Conservation (phyloP, 2,888 invertebrate species). For the Germaria angustata region DNA sequence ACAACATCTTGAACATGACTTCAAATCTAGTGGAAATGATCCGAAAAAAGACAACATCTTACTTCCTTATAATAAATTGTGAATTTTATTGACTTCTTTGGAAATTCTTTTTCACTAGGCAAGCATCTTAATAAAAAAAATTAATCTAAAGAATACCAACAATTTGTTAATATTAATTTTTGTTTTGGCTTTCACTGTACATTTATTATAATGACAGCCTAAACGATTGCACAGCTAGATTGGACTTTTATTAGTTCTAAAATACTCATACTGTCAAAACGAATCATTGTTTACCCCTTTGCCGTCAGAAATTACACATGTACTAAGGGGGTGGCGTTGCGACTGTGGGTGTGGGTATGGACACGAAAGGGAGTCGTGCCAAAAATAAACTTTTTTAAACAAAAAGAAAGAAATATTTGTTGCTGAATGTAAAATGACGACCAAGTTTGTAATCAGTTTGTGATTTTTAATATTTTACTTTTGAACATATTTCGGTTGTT, state of each 20-base stretch:
- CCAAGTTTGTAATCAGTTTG: constrained; percentile 60
- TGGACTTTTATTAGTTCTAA: constrained; percentile 63
- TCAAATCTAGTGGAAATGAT: too few species aligned
- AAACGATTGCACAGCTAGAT: constrained; percentile 54
- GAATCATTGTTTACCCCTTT: constrained; percentile 35
- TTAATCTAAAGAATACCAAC: too few species aligned
- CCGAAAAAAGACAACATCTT: too few species aligned
- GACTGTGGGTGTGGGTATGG: neutral
- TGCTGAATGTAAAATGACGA: constrained; percentile 36
- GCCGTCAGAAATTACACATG: neutral
- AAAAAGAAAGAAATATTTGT: constrained; percentile 23
- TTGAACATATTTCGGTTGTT: constrained; percentile 12
- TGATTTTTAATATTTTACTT: constrained; percentile 59
- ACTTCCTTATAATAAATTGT: too few species aligned
- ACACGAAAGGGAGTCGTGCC: constrained; percentile 1
- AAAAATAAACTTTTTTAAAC: constrained; percentile 39
- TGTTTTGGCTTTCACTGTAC: constrained; percentile 22
- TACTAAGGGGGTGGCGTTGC: neutral
- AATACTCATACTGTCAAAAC: constrained; percentile 52
- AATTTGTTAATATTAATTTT: too few species aligned
- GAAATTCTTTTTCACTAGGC: too few species aligned
- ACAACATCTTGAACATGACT: too few species aligned
- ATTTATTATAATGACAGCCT: constrained; percentile 37
- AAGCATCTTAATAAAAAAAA: too few species aligned
- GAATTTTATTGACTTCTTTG: too few species aligned